Conservation (phyloP, 1,140 invertebrate genomes). For the Drosophila parvula region DNA sequence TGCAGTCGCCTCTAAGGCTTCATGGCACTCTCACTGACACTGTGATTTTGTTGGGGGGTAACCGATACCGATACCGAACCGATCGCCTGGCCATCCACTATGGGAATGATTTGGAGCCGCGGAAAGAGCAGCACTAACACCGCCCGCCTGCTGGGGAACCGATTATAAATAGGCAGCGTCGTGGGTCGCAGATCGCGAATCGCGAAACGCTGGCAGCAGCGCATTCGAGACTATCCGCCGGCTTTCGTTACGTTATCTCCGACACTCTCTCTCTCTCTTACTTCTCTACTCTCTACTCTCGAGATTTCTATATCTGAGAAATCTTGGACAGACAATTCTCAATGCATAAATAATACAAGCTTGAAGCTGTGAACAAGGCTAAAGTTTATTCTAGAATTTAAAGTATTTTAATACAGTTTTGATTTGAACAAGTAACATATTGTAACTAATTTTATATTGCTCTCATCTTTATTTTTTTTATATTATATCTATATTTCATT, state of each 20-base stretch:
- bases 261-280: not conserved
- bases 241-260: conserved; percentile 64
- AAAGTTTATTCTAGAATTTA: not conserved
- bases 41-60: conserved; percentile 1
- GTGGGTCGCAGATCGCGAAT: conserved; percentile 43
- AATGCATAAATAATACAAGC: not conserved
- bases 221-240: conserved; percentile 73
- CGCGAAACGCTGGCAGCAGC: conserved; percentile 48
- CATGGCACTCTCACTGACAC: conserved; percentile 58
- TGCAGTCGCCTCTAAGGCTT: conserved; percentile 55
- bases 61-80: conserved; percentile 25
- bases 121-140: conserved; percentile 54
- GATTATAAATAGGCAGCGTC: conserved; percentile 72
- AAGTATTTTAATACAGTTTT: not conserved
- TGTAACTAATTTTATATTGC: rapidly evolving
- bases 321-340: conserved; percentile 8
- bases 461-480: too few relatives aligned
- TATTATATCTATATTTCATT: not conserved
- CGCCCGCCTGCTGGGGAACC: conserved; percentile 64
- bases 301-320: not conserved
- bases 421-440: not conserved
- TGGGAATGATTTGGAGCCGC: conserved; percentile 63
- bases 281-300: not conserved
- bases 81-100: conserved; percentile 58
- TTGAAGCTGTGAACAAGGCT: not conserved